Evolutionary conservation across 2,797 vertebrate genomes (phyloP).

Genomic region (Pogoniulus pusillus): DNA sequence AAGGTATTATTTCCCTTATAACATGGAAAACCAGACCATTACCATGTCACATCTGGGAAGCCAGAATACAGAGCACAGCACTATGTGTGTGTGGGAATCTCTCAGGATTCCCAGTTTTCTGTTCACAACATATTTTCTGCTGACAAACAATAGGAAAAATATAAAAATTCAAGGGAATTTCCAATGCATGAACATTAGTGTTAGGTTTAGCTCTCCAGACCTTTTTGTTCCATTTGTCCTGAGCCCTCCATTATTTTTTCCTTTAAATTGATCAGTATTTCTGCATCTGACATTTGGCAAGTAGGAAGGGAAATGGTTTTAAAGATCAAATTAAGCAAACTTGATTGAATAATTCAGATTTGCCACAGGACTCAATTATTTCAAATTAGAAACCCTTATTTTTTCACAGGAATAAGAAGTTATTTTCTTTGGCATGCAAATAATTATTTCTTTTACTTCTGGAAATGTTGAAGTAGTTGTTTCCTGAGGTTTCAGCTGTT

Average conservation of each 20-base stretch:
- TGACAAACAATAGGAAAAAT: not conserved
- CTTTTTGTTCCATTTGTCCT: not conserved
- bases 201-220: not conserved
- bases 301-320: conserved; percentile 58
- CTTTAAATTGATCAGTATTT: conserved; percentile 26
- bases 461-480: conserved; percentile 56
- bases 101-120: not conserved
- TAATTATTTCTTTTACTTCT: conserved; percentile 62
- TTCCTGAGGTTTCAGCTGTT: conserved; percentile 43
- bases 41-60: not conserved
- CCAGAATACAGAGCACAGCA: not conserved
- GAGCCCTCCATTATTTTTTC: not conserved
- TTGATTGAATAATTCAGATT: conserved; percentile 62
- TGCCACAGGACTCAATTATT: conserved; percentile 66
- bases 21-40: not conserved
- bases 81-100: not conserved
- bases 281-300: conserved; percentile 46
- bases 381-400: conserved; percentile 56
- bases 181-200: not conserved
- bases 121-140: not conserved
- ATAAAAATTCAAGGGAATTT: not conserved
- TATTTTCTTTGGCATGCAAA: conserved; percentile 63
- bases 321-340: conserved; percentile 62
- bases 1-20: not conserved
- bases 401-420: conserved; percentile 32